Evolutionary conservation across 2,113 vertebrate species (phyloP), one percentile per base, ranked within the genome.

Genomic region (Psephotus haematonotus): DNA sequence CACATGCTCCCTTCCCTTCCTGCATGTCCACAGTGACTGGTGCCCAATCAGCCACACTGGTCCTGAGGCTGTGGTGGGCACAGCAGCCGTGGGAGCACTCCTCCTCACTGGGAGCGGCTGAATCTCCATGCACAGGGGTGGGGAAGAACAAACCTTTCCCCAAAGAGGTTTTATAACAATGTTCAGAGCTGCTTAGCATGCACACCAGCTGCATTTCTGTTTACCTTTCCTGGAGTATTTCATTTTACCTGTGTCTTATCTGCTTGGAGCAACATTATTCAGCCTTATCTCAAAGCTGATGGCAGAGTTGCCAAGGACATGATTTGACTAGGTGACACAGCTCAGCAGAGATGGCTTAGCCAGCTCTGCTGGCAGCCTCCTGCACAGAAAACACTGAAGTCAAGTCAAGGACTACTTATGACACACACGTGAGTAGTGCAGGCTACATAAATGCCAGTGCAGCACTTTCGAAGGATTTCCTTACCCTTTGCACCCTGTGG

Each of bases 61-160:
- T 28, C 31, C 29, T 7, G 16, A 52, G 43, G 67, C 68, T 22
- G 49, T 15, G 24, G 67, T 31, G 27, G 27, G 28, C 4, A 8
- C 44, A 37, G 22, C 1, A 0, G 43, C n/a, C 11, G 8, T 2
- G 3, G n/a, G 43, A 67, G 14, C 2, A 2, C 70, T 72, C 19
- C 43, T 55, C 28, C 59, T n/a, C 67, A 31, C 5, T 2, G 33
- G 3, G 24, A 10, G 33, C 2, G 0, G 43, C 31, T 35, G 18
- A 76, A 53, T 57, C 49, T 64, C 47, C 50, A 18, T 0, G 2
- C 43, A 41, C 28, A 18, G 9, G 5, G 16, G 49, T 7, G 33
- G 17, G 17, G 43, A 80, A 41, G 20, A 44, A 22, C 49, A 47
- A 71, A 65, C 27, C 8, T n/a, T 67, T 52, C 52, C 47, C 37